Conservation (phyloP, 2,113 vertebrate genomes). For the Calidris pygmaea region DNA sequence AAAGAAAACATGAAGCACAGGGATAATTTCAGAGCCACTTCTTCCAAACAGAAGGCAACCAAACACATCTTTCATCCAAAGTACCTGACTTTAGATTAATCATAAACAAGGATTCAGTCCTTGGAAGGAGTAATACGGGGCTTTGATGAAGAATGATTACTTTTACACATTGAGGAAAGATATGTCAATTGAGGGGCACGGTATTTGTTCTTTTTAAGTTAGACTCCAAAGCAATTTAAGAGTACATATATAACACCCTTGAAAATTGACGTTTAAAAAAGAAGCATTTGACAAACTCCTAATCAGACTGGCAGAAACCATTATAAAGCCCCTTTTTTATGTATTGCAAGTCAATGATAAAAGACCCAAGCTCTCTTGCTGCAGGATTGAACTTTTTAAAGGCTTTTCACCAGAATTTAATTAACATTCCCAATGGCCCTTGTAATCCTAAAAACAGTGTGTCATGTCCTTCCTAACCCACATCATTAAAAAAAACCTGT, state of each 20-base stretch:
- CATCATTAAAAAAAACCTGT: neutral
- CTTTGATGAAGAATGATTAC: neutral
- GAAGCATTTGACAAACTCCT: neutral
- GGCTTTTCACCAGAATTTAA: conserved; percentile 30
- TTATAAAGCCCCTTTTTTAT: neutral
- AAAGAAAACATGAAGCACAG: neutral
- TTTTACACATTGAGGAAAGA: neutral
- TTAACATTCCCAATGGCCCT: neutral
- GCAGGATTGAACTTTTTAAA: neutral
- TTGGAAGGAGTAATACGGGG: neutral
- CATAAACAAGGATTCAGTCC: neutral
- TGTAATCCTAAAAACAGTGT: neutral
- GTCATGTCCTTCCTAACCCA: neutral
- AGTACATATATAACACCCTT: neutral
- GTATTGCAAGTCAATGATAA: neutral
- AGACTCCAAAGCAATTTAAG: neutral
- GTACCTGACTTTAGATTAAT: neutral
- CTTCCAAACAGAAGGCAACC: neutral
- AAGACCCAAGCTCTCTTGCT: neutral
- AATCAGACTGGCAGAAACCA: neutral
- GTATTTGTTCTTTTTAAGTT: neutral
- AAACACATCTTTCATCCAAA: neutral
- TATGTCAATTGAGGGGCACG: accelerated
- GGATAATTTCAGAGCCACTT: neutral
- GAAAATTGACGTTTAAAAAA: neutral